Conservation (phyloP, 1,140 invertebrate species). For the Mercenaria mercenaria region DNA sequence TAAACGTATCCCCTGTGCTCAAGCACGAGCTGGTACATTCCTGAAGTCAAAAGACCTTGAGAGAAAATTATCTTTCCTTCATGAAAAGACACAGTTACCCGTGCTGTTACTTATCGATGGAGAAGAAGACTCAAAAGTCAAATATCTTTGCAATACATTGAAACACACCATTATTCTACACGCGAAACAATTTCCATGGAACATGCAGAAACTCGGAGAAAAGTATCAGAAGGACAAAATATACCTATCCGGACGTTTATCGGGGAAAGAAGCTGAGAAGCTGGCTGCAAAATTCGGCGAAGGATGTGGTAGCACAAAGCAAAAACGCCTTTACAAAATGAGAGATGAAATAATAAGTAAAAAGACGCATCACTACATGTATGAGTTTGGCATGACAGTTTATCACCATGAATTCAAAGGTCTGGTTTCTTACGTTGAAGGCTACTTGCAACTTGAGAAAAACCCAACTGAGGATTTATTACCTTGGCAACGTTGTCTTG, state of each 20-base stretch:
- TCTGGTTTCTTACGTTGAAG: conserved; percentile 61
- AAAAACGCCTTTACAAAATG: conserved; percentile 40
- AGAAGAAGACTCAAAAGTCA: conserved; percentile 72
- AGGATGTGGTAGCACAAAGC: conserved; percentile 40
- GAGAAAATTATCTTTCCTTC: conserved; percentile 56
- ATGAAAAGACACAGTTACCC: conserved; percentile 63
- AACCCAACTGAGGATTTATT: conserved; percentile 12
- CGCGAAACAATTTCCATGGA: conserved; percentile 66
- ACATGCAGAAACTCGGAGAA: background rate
- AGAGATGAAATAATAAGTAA: conserved; percentile 33
- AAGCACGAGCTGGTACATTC: conserved; percentile 14
- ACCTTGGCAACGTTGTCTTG: conserved; percentile 57
- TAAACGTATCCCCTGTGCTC: conserved; percentile 55
- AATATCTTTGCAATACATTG: conserved; percentile 44
- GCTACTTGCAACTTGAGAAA: conserved; percentile 65
- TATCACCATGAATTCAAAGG: conserved; percentile 70
- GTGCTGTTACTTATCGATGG: conserved; percentile 72
- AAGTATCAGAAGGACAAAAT: background rate
- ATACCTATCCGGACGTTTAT: conserved; percentile 60
- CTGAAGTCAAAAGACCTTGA: conserved; percentile 7
- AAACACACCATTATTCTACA: conserved; percentile 55
- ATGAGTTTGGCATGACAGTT: conserved; percentile 68
- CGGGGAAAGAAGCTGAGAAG: conserved; percentile 38
- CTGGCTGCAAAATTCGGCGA: conserved; percentile 61
- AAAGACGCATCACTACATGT: conserved; percentile 45